Base-by-base conservation (phyloP, 1,140 invertebrate species). In the Oreohelix idahoensis region DNA sequence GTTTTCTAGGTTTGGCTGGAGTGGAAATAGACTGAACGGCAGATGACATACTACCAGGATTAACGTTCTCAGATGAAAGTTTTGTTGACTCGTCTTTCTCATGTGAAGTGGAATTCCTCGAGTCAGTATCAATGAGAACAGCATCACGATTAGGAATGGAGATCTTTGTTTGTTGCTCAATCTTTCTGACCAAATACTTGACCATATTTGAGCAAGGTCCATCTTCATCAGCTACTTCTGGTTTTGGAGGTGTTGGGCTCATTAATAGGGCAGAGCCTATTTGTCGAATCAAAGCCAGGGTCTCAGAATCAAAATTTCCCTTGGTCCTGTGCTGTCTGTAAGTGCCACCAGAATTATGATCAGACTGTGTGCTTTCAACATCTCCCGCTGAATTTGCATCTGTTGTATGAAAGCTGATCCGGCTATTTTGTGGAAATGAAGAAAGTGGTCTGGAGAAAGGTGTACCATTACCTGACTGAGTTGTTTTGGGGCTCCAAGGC, bases 241-340 rank as follows among this genome's bases (percentile, higher is more conserved):
- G 49, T n/a, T 23, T 58, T 39, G 81, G 45, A 77, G 86, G 85
- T 15, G 85, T 80, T 13, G 89, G 89, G 83, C 84, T 89, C 66
- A 88, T 88, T 23, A 89, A 76, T 23, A 90, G 84, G 29, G 87
- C 88, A 17, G 89, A 91, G 0, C 90, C 90, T 35, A 91, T 90
- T 69, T 91, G 89, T 69, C 89, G 63, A 49, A 91, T 91, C 32
- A 89, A 66, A 32, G 87, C 86, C 69, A 90, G 82, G 23, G 88
- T 89, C 53, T 88, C 84, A 26, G 83, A 32, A 73, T 90, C 87
- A 84, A 89, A 76, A 49, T 81, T 78, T 29, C 84, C 32, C 32
- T 81, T 84, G 17, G 71, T 63, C 11, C 49, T 49, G 17, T 58
- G 74, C 32, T 80, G 53, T 69, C 29, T 45, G 53, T 20, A 11